Percentiles rank a stretch among this genome's conserved stretches.
Evolutionary conservation across 2,888 invertebrate species (phyloP).

Genomic region (Drosophila multiciliata): DNA sequence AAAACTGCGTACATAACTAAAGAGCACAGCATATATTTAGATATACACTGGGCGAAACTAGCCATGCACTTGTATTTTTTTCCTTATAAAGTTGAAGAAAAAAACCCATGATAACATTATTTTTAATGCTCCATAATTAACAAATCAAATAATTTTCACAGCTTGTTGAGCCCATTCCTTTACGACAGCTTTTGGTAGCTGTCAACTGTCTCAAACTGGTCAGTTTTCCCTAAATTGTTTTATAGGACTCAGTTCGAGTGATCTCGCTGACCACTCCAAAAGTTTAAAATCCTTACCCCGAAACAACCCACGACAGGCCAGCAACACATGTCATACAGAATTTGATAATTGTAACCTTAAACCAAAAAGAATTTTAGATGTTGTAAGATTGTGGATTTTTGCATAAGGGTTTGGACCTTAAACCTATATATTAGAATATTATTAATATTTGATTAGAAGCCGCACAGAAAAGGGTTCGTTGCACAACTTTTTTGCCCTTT

Average conservation of each 20-base stretch:
- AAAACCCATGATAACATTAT: too few relatives aligned
- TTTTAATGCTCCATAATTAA: too few relatives aligned
- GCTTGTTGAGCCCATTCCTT: neutral
- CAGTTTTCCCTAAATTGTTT: too few relatives aligned
- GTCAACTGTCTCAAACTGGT: neutral
- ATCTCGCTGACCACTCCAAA: too few relatives aligned
- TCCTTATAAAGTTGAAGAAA: neutral
- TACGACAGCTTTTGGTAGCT: neutral
- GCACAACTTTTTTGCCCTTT: constrained; percentile 24
- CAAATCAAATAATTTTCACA: too few relatives aligned
- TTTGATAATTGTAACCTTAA: neutral
- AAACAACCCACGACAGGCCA: too few relatives aligned
- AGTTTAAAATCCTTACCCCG: too few relatives aligned
- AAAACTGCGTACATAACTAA: constrained; percentile 23
- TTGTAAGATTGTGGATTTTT: constrained; percentile 27
- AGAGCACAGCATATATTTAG: constrained; percentile 32
- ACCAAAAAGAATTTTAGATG: neutral
- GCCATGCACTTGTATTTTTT: neutral
- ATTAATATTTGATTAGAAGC: constrained; percentile 4
- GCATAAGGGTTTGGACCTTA: constrained; percentile 46
- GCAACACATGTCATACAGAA: too few relatives aligned
- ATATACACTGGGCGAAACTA: constrained; percentile 5
- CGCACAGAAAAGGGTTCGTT: neutral
- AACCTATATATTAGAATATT: constrained; percentile 43
- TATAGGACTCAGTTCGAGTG: too few relatives aligned